Conservation (phyloP, 2,113 vertebrate species). For the Phyllopteryx taeniolatus region DNA sequence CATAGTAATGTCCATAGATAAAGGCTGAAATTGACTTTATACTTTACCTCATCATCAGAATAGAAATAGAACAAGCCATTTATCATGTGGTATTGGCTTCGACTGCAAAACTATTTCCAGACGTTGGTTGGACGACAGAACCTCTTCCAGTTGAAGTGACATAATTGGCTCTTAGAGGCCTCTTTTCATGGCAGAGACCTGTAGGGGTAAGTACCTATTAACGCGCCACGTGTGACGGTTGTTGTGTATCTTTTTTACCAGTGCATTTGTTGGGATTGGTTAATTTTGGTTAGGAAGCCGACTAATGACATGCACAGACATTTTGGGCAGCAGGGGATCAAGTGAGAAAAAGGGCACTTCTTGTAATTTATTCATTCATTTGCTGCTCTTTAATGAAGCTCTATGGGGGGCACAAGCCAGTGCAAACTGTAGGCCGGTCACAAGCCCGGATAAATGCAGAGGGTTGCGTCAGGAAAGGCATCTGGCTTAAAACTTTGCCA, state of each 20-base stretch:
- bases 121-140: constrained; percentile 23
- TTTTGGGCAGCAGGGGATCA: no score
- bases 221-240: constrained; percentile 29
- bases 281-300: background rate
- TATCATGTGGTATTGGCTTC: constrained; percentile 8
- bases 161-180: constrained; percentile 50
- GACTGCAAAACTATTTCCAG: constrained; percentile 16
- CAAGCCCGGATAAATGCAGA: no score
- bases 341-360: no score
- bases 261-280: constrained; percentile 3
- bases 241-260: background rate
- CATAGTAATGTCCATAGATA: no score
- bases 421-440: no score
- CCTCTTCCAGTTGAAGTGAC: constrained; percentile 34
- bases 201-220: constrained; percentile 52
- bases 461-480: no score
- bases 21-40: background rate
- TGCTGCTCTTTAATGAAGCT: no score
- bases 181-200: constrained; percentile 43
- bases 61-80: background rate
- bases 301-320: no score
- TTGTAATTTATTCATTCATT: no score
- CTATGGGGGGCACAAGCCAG: no score
- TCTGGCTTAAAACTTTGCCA: no score
- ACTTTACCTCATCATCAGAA: background rate